phyloP scores from a whole-genome alignment of 2,888 invertebrate species.

The Phortica magna region DNA sequence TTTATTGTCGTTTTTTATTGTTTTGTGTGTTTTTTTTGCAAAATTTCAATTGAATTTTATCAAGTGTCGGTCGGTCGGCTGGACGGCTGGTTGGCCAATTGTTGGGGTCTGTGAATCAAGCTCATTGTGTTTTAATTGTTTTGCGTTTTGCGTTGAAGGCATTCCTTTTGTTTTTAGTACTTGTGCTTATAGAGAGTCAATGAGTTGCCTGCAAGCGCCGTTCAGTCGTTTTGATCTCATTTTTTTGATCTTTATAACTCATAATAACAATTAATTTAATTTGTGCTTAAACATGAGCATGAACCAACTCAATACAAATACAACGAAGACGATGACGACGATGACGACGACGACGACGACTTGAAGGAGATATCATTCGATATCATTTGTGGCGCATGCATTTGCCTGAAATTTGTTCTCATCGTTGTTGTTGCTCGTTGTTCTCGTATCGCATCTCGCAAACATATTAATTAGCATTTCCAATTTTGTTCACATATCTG shows the following conservation, averaged over 20 bases:
- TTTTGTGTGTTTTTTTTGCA: slow-evolving; percentile 48
- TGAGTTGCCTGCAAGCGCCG: not conserved
- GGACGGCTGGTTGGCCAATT: not conserved
- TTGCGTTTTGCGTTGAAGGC: slow-evolving; percentile 10
- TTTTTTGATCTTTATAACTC: slow-evolving; percentile 71
- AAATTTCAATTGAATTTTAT: slow-evolving; percentile 59
- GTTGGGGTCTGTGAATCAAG: not conserved
- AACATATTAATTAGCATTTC: slow-evolving; percentile 74
- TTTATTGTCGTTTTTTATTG: slow-evolving; percentile 54
- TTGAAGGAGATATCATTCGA: not conserved
- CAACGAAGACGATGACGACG: too few species aligned
- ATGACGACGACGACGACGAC: too few species aligned
- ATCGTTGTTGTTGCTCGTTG: not conserved
- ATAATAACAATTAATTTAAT: slow-evolving; percentile 73
- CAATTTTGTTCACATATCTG: slow-evolving; percentile 71
- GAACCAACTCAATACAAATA: slow-evolving; percentile 25
- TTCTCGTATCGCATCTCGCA: slow-evolving; percentile 62
- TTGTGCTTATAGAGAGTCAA: not conserved
- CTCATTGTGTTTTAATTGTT: slow-evolving; percentile 16
- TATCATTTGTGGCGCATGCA: slow-evolving; percentile 13
- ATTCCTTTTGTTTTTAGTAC: not conserved
- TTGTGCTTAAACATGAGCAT: slow-evolving; percentile 49
- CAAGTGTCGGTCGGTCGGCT: slow-evolving; percentile 46
- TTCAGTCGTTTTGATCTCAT: slow-evolving; percentile 37
- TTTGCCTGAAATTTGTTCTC: not conserved